These are phyloP conservation scores for Bos indicus DNA, from an alignment of 2,113 vertebrate species.

Conservation along the genomic window DNA sequence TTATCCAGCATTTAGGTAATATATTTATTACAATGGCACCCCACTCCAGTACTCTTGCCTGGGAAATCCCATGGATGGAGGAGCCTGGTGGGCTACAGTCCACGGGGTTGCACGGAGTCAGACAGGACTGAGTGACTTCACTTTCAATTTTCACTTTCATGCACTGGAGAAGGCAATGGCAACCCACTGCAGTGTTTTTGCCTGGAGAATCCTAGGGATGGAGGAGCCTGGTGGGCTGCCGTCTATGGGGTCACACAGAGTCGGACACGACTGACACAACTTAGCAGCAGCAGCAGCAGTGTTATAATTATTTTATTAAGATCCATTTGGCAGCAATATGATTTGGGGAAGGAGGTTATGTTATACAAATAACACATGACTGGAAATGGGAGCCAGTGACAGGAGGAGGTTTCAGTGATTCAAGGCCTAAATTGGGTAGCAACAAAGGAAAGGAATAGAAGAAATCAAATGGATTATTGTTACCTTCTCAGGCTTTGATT, in stretches of 20 bases:
- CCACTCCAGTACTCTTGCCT: not conserved
- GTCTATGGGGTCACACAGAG: too few species aligned
- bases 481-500: constrained; percentile 1
- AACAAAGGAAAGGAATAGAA: not conserved
- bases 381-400: not conserved
- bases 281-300: not conserved
- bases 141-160: too few species aligned
- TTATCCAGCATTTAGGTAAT: not conserved
- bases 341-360: constrained; percentile 11
- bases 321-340: not conserved
- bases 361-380: constrained; percentile 15
- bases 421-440: not conserved
- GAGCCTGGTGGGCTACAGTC: not conserved
- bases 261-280: too few species aligned
- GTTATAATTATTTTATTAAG: constrained; percentile 40
- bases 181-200: too few species aligned
- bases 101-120: accelerated
- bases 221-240: too few species aligned
- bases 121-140: accelerated
- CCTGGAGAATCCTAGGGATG: too few species aligned
- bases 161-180: too few species aligned
- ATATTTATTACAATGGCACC: not conserved
- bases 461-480: not conserved
- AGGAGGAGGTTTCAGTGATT: not conserved
- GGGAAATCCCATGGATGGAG: not conserved